phyloP scores from a whole-genome alignment of 2,797 vertebrate genomes.

The Peromyscus attwateri region DNA sequence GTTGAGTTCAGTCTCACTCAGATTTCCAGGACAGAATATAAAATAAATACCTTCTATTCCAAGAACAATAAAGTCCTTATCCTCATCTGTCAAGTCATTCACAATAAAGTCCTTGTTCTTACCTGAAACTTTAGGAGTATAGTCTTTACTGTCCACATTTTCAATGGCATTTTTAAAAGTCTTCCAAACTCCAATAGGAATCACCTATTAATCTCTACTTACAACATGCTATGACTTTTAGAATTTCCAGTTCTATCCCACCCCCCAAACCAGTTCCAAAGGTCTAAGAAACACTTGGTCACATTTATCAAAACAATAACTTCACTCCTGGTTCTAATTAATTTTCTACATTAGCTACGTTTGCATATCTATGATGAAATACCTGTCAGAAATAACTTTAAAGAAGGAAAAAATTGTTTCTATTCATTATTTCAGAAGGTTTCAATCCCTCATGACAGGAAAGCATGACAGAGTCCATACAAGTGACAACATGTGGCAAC shows the following conservation, averaged over 20 bases:
- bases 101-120: neutral
- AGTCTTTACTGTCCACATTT: neutral
- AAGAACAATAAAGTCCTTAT: neutral
- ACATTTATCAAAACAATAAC: neutral
- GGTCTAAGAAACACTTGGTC: neutral
- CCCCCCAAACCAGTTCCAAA: neutral
- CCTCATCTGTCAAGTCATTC: neutral
- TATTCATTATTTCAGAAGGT: neutral
- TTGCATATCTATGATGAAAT: neutral
- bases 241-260: neutral
- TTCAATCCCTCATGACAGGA: neutral
- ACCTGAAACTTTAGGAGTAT: neutral
- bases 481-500: neutral
- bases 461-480: neutral
- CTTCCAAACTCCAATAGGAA: neutral
- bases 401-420: neutral
- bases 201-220: neutral
- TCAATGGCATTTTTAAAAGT: neutral
- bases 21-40: neutral
- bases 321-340: neutral
- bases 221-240: neutral
- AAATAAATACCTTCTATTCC: neutral
- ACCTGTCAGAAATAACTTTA: neutral
- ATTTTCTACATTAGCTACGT: neutral
- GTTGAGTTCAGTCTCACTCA: neutral